Percentiles rank a stretch among this genome's conserved stretches.
Conservation (phyloP, 2,113 vertebrate species). For the Cheilinus undulatus region DNA sequence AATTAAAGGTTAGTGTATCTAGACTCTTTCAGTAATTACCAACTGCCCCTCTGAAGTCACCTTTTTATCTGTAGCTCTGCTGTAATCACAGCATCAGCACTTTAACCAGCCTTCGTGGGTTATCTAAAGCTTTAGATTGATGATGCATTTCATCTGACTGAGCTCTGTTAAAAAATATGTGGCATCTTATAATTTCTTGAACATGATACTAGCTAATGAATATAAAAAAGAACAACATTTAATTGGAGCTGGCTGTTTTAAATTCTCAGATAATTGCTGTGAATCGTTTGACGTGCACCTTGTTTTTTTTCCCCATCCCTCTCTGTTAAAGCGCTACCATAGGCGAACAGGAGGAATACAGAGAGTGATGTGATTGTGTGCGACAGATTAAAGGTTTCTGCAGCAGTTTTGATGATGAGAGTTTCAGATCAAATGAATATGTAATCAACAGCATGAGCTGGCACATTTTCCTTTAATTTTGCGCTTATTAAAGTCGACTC, state of each 20-base stretch:
- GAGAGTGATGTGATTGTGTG: slow-evolving; percentile 22
- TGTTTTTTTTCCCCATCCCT: slow-evolving; percentile 20
- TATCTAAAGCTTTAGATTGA: slow-evolving; percentile 14
- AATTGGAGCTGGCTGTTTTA: background rate
- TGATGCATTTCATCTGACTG: slow-evolving; percentile 2
- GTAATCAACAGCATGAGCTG: slow-evolving; percentile 27
- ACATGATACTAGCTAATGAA: slow-evolving; percentile 4
- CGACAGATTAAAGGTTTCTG: slow-evolving; percentile 50
- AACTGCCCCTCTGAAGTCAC: slow-evolving; percentile 12
- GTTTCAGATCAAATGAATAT: slow-evolving; percentile 56
- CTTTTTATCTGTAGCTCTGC: slow-evolving; percentile 48
- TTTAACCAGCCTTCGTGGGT: background rate
- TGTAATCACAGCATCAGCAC: slow-evolving; percentile 7
- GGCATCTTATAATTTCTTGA: background rate
- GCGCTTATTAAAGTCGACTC: slow-evolving; percentile 48
- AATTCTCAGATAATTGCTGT: background rate
- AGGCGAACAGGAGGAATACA: slow-evolving; percentile 17
- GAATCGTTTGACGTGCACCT: background rate
- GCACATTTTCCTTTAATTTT: slow-evolving; percentile 34
- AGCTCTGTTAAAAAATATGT: background rate
- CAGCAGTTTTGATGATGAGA: slow-evolving; percentile 29
- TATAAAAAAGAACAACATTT: background rate
- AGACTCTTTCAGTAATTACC: slow-evolving; percentile 35
- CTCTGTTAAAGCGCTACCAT: slow-evolving; percentile 13
- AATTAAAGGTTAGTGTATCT: slow-evolving; percentile 18